Conservation (phyloP, 35 echinoderm and acorn worm species). For the Hemicentrotus pulcherrimus region DNA sequence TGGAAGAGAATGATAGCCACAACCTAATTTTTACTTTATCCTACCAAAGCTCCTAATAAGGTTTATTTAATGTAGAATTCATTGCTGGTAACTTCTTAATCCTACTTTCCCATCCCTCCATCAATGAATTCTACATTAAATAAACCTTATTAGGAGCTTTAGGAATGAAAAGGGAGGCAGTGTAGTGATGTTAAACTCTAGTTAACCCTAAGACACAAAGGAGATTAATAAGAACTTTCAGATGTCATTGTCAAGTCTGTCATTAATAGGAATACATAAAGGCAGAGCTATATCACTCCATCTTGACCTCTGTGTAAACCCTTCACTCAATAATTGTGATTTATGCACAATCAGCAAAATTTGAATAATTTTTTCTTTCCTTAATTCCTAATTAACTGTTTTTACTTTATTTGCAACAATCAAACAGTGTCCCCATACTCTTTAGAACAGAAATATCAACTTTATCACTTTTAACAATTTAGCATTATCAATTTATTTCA, state of each 20-base stretch:
- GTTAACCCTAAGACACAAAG: neutral
- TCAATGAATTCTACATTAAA: neutral
- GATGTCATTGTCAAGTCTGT: neutral
- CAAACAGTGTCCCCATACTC: too few species aligned
- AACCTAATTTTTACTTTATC: too few species aligned
- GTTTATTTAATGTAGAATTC: neutral
- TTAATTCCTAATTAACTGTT: too few species aligned
- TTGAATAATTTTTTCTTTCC: too few species aligned
- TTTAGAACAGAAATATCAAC: too few species aligned
- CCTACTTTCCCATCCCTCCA: neutral
- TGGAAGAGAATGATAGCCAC: neutral
- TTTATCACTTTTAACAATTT: too few species aligned
- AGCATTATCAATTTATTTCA: too few species aligned
- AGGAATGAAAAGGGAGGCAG: neutral
- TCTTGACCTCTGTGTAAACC: neutral
- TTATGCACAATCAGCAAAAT: too few species aligned
- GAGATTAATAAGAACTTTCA: neutral
- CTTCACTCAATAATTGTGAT: neutral
- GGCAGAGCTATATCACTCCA: neutral
- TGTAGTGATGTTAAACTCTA: neutral
- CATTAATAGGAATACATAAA: neutral
- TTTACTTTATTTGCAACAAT: too few species aligned
- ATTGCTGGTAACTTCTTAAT: too few species aligned
- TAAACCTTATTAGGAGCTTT: neutral
- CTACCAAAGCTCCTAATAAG: neutral